Evolutionary conservation across 1,140 invertebrate genomes (phyloP).

Genomic region (Drosophila erecta): DNA sequence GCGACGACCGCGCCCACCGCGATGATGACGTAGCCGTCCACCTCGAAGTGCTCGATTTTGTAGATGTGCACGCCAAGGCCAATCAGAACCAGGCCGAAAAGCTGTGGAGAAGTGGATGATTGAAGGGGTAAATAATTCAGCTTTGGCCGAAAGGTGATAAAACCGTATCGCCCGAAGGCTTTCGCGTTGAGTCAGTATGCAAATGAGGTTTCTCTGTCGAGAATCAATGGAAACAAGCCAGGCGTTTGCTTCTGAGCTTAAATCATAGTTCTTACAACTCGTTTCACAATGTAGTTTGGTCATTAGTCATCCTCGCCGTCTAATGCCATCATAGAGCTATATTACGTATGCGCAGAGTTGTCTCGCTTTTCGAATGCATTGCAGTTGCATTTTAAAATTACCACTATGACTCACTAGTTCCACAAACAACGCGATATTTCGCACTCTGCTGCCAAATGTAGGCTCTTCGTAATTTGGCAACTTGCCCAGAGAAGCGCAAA

Average conservation of each 20-base stretch:
- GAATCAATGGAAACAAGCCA: neutral
- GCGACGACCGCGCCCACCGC: conserved; percentile 58
- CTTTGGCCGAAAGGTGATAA: conserved; percentile 27
- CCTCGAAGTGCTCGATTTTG: conserved; percentile 70
- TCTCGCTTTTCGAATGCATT: conserved; percentile 30
- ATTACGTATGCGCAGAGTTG: conserved; percentile 57
- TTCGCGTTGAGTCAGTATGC: conserved; percentile 41
- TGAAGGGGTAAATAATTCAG: conserved; percentile 34
- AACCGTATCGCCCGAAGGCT: conserved; percentile 16
- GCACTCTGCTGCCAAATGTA: conserved; percentile 52
- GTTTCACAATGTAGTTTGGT: neutral
- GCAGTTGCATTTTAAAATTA: conserved; percentile 48
- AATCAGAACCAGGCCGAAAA: conserved; percentile 61
- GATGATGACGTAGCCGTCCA: conserved; percentile 63
- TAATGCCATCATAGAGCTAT: neutral
- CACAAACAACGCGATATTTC: conserved; percentile 47
- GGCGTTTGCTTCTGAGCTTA: neutral
- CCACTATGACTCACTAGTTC: conserved; percentile 42
- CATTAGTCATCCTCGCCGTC: neutral
- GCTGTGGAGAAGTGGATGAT: conserved; percentile 47
- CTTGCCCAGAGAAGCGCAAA: conserved; percentile 21
- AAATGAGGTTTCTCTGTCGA: conserved; percentile 14
- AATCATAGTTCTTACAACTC: neutral
- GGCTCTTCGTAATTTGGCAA: conserved; percentile 39
- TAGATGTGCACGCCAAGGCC: conserved; percentile 65